A percentile compares a stretch with the other conserved stretches of the same genome.
phyloP scores from a whole-genome alignment of 1,140 invertebrate species.

The Hydropsyche tenuis region DNA sequence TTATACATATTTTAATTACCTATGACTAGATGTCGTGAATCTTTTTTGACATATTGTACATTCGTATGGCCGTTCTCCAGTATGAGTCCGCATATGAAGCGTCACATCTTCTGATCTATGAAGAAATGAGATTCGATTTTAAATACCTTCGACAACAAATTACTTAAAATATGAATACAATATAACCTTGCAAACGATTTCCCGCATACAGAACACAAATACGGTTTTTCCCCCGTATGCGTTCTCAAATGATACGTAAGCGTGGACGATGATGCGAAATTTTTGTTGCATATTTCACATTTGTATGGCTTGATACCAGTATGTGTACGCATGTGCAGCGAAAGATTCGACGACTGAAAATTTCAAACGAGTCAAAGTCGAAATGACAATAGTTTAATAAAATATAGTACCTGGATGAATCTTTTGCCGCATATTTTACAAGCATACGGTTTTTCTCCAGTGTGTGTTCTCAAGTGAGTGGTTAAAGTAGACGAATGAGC shows the following conservation, averaged over 20 bases:
- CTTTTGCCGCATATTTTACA: constrained; percentile 30
- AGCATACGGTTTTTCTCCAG: constrained; percentile 41
- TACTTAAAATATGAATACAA: constrained; percentile 26
- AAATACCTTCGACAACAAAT: neutral
- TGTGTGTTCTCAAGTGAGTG: constrained; percentile 44
- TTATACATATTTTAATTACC: constrained; percentile 37
- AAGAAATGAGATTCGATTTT: neutral
- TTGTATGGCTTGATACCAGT: constrained; percentile 42
- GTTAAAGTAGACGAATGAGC: constrained; percentile 41
- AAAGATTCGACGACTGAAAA: constrained; percentile 46
- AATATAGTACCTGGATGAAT: constrained; percentile 20
- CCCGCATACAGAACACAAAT: constrained; percentile 37
- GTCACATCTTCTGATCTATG: constrained; percentile 43
- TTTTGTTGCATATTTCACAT: constrained; percentile 41
- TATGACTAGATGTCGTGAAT: constrained; percentile 47
- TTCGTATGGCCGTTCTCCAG: constrained; percentile 41
- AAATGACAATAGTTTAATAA: neutral
- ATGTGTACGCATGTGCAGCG: constrained; percentile 44
- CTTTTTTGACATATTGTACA: constrained; percentile 42
- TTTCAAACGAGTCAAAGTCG: neutral
- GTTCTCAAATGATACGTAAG: constrained; percentile 35
- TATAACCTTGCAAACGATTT: constrained; percentile 47
- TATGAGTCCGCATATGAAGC: constrained; percentile 45
- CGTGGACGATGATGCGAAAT: constrained; percentile 44
- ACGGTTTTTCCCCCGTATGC: constrained; percentile 40